Percentiles rank a stretch among this genome's conserved stretches.
Conservation (phyloP, 2,113 vertebrate species). For the Telmatochromis sp. region DNA sequence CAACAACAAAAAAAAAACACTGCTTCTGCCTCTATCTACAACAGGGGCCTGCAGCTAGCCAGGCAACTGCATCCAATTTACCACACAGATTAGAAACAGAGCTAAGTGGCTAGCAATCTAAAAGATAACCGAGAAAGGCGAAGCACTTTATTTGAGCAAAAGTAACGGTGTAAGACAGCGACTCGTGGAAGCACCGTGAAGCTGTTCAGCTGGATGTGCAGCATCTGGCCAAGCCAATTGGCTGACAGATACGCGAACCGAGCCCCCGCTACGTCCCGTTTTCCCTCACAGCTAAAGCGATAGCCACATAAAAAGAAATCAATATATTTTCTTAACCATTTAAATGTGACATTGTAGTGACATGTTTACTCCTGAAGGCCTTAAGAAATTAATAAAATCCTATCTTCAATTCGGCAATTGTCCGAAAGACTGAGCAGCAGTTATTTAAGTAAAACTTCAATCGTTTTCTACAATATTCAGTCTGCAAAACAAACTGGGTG, state of each 20-base stretch:
- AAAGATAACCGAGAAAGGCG: background rate
- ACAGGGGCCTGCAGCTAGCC: conserved; percentile 33
- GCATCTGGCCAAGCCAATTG: background rate
- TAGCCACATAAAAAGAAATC: background rate
- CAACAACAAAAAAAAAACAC: background rate
- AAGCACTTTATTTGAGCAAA: background rate
- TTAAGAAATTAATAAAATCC: rapidly evolving
- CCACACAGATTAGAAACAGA: background rate
- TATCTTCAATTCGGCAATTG: background rate
- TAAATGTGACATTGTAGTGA: too few relatives aligned
- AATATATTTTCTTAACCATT: background rate
- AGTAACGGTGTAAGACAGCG: background rate
- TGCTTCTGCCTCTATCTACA: background rate
- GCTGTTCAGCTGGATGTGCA: background rate
- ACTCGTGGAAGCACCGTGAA: background rate
- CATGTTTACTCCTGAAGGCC: rapidly evolving
- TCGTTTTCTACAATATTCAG: background rate
- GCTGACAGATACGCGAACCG: background rate
- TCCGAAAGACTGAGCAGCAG: background rate
- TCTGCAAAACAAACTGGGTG: background rate
- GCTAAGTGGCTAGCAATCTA: background rate
- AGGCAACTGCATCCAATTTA: background rate
- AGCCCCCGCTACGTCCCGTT: background rate
- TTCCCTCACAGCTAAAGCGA: background rate
- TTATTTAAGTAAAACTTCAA: background rate